Base-by-base conservation (phyloP, 2,113 vertebrate species). In the Mesitornis unicolor region DNA sequence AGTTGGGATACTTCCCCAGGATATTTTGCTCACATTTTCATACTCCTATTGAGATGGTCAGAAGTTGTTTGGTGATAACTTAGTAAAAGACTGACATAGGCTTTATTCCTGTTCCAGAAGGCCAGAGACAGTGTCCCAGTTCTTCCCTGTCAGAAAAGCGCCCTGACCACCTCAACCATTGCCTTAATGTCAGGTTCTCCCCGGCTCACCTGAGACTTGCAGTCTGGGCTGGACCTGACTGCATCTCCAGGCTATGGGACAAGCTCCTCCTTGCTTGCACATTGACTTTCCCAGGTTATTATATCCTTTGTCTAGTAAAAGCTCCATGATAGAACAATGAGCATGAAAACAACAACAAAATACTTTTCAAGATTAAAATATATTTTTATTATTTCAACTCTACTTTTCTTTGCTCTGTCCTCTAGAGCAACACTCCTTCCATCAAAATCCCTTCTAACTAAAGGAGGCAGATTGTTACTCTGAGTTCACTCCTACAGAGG, bases 61-160 rank as follows among this genome's bases (percentile, higher is more conserved):
- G n/a, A 22, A 73, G 21, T 31, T 73, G 21, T 33, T 51, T 19
- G 2, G 8, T 86, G 48, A 89, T 70, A 65, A 21, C 16, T 48
- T 24, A 70, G 8, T 80, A 48, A 35, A 84, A 67, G 20, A 29
- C 15, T 68, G 22, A 36, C 0, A 1, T 21, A 42, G 8, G 2
- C 47, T 68, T 63, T 53, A 57, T 48, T 45, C 9, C 16, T 64
- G 10, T 73, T 82, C 19, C 11, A 21, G 22, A 77, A 26, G 43
- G 9, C 21, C 1, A 1, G 25, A 65, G 13, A 56, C 0, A 1
- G 10, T 7, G 4, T 22, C 42, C 26, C 18, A 25, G 29, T 31
- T 57, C 9, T 73, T 5, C 26, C 8, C 28, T 16, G n/a, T 13
- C 40, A 50, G 24, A 31, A 6, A 48, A 42, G 20, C 1, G 1